Conservation (phyloP, 1,140 invertebrate genomes). For the Coelopa frigida region DNA sequence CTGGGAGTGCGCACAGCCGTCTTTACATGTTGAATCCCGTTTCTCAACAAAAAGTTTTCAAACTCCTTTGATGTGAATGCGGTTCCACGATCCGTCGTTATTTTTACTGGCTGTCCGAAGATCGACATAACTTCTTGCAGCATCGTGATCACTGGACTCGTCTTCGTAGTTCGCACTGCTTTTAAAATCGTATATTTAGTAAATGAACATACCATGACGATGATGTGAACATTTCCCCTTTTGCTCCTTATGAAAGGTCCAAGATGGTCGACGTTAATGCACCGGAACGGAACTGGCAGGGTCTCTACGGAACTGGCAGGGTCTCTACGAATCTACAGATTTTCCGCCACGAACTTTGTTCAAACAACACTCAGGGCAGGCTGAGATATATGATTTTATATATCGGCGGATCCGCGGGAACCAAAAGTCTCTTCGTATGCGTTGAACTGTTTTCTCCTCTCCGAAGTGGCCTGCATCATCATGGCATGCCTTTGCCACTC, state of each 20-base stretch:
- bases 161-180: constrained; percentile 19
- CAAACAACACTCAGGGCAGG: constrained; percentile 20
- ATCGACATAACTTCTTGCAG: neutral
- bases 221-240: constrained; percentile 17
- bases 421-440: constrained; percentile 23
- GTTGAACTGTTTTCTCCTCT: constrained; percentile 8
- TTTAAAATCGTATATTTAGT: constrained; percentile 20
- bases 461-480: constrained; percentile 10
- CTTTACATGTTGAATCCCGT: constrained; percentile 24
- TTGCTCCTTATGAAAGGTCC: constrained; percentile 21
- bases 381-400: constrained; percentile 18
- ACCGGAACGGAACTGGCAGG: constrained; percentile 12
- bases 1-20: constrained; percentile 28
- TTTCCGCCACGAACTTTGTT: constrained; percentile 7
- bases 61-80: constrained; percentile 28
- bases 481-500: constrained; percentile 3
- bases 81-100: constrained; percentile 33
- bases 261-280: constrained; percentile 19
- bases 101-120: constrained; percentile 1
- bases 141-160: constrained; percentile 6
- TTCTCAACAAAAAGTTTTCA: constrained; percentile 14
- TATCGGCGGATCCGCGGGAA: constrained; percentile 19
- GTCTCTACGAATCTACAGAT: neutral
- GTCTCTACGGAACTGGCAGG: neutral
- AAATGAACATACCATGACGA: constrained; percentile 22